These are phyloP conservation scores for Genyomyrus donnyi DNA, from an alignment of 2,113 vertebrate species.

Conservation along the genomic window DNA sequence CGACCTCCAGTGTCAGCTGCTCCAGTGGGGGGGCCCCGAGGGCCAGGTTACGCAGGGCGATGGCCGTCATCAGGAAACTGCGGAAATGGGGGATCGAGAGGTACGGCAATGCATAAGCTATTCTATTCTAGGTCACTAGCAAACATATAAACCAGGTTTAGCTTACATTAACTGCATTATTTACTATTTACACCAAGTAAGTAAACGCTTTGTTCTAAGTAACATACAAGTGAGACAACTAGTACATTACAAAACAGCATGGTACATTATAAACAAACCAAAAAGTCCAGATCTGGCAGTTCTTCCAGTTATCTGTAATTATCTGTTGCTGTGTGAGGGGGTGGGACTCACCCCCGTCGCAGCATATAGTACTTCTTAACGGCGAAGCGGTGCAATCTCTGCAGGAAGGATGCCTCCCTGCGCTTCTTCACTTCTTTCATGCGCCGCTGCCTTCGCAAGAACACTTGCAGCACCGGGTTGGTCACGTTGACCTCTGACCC, in stretches of 20 bases:
- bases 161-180: not conserved
- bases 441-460: constrained; percentile 71
- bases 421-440: constrained; percentile 67
- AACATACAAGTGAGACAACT: not conserved
- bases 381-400: constrained; percentile 67
- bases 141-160: not conserved
- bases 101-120: not conserved
- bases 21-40: constrained; percentile 75
- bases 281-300: not conserved
- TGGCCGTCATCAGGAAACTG: constrained; percentile 83
- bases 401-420: constrained; percentile 53
- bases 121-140: not conserved
- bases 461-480: constrained; percentile 66
- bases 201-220: not conserved
- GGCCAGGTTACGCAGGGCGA: constrained; percentile 77
- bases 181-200: not conserved
- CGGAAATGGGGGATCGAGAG: not conserved
- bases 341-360: constrained; percentile 69
- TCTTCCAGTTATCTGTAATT: not conserved
- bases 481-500: constrained; percentile 51
- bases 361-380: constrained; percentile 74
- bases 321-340: not conserved
- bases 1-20: constrained; percentile 76
- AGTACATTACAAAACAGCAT: not conserved
- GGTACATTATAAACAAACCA: not conserved